phyloP scores from a whole-genome alignment of 2,888 invertebrate genomes.

The Cheilosia urbana region DNA sequence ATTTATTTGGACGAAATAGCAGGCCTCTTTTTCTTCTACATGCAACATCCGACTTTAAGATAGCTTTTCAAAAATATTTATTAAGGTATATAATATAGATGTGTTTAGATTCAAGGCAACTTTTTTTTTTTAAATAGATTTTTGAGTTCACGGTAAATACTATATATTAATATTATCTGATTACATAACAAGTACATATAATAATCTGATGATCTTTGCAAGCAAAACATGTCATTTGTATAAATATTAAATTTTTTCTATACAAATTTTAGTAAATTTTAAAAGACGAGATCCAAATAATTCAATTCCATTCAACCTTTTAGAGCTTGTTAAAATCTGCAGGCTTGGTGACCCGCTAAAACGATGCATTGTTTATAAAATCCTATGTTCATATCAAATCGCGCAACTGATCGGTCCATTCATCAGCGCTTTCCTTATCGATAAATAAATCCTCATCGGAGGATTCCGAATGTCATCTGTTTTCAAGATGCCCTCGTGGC shows the following conservation, averaged over 20 bases:
- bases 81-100: not conserved
- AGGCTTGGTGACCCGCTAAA: not conserved
- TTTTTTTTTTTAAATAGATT: slow-evolving; percentile 30
- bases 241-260: not conserved
- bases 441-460: slow-evolving; percentile 83
- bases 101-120: slow-evolving; percentile 40
- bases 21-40: not conserved
- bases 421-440: slow-evolving; percentile 79
- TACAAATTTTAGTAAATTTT: not conserved
- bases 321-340: slow-evolving; percentile 3
- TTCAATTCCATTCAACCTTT: slow-evolving; percentile 8
- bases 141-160: slow-evolving; percentile 32
- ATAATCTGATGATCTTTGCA: not conserved
- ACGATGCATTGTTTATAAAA: not conserved
- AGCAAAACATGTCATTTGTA: not conserved
- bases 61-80: slow-evolving; percentile 7
- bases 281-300: slow-evolving; percentile 4
- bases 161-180: not conserved
- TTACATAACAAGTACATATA: not conserved
- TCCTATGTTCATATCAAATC: slow-evolving; percentile 55
- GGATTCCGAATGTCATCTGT: slow-evolving; percentile 84
- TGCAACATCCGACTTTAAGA: slow-evolving; percentile 15
- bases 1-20: slow-evolving; percentile 44
- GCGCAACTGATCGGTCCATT: slow-evolving; percentile 78
- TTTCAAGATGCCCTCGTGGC: slow-evolving; percentile 78